Evolutionary conservation across 2,888 invertebrate genomes (phyloP).

Genomic region (Agrotis puta): DNA sequence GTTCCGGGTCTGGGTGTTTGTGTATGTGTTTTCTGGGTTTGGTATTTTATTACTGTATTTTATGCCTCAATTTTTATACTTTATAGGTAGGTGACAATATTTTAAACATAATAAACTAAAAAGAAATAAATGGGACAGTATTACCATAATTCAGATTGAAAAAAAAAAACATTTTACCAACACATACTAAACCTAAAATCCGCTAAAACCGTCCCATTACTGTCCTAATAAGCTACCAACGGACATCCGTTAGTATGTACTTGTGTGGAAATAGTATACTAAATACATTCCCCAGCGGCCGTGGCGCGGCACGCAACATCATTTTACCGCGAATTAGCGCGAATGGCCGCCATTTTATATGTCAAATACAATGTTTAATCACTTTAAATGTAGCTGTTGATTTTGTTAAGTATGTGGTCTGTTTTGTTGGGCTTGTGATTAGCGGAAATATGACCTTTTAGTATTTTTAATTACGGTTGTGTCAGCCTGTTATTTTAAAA

Average conservation of each 20-base stretch:
- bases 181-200: conserved; percentile 28
- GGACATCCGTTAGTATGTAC: conserved; percentile 40
- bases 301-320: conserved; percentile 39
- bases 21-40: too few relatives aligned
- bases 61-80: too few relatives aligned
- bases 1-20: too few relatives aligned
- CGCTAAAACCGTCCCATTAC: conserved; percentile 34
- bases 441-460: background rate
- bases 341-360: conserved; percentile 32
- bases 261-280: conserved; percentile 40
- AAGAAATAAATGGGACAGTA: too few relatives aligned
- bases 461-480: background rate
- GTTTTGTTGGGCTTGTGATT: conserved; percentile 14
- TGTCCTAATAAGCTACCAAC: conserved; percentile 25
- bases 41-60: too few relatives aligned
- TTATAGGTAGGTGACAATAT: too few relatives aligned
- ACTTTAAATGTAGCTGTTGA: conserved; percentile 37
- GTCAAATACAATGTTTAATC: conserved; percentile 31
- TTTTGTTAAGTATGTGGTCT: conserved; percentile 7
- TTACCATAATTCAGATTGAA: background rate
- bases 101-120: too few relatives aligned
- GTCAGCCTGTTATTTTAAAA: background rate
- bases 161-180: background rate
- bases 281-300: conserved; percentile 42
- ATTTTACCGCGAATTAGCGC: conserved; percentile 39